Base-by-base conservation (phyloP, 2,113 vertebrate genomes). In the Phasianus colchicus region DNA sequence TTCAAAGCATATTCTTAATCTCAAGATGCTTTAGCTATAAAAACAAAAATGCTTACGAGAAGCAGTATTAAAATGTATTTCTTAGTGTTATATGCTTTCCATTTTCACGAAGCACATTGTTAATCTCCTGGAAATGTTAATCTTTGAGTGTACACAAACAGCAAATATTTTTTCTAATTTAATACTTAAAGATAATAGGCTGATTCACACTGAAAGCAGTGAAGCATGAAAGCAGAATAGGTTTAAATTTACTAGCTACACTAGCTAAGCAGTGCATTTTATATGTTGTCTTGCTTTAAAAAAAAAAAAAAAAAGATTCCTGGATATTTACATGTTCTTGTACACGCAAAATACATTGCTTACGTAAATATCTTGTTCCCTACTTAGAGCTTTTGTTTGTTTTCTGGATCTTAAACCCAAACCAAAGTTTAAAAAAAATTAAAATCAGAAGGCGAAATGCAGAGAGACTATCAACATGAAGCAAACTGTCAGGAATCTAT, bases 401-500 rank as follows among this genome's bases (percentile, higher is more conserved):
- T 92, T 94, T 88, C 81, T 17, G 10, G 93, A 93, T 42, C 52
- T 55, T 86, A 96, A 89, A 93, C 70, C 30, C 92, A 82, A 97
- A 93, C 21, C n/a, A 38, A 87, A 32, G 45, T 89, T 92, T 75
- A 27, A 60, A 96, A 85, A 69, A 70, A 92, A 73, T 27, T 45
- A 40, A 75, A 71, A 94, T 80, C 50, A 50, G 65, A 92, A 94
- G 65, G n/a, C 34, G 87, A 93, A 95, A 95, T 94, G 69, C 89
- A 97, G 96, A 92, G 63, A 92, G 83, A 92, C 83, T 81, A 95
- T 95, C 95, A 95, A 96, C 97, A 97, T 91, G 91, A 96, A 96
- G 93, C 92, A 96, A 97, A 96, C 96, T 97, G 96, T 98, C 97
- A 97, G 86, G 96, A 97, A 97, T 93, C 95, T 96, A 97, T 97